These are phyloP conservation scores for Psittacara wagleri DNA, from an alignment of 2,113 vertebrate species.

Conservation along the genomic window DNA sequence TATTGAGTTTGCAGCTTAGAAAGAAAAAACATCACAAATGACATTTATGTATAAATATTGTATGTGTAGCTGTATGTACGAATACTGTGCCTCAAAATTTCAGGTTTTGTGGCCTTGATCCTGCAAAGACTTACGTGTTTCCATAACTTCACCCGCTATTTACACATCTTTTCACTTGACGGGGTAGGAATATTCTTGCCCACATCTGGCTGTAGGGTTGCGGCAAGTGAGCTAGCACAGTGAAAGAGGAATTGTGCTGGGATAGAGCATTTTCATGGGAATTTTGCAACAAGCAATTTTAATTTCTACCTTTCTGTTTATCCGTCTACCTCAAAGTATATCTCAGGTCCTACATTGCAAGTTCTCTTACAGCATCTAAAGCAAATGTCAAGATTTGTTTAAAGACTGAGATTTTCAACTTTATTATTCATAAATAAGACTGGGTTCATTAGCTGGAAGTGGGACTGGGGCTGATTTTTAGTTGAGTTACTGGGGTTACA, in stretches of 20 bases:
- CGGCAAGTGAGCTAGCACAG: background rate
- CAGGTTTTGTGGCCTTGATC: background rate
- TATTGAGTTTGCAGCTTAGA: background rate
- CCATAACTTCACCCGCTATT: background rate
- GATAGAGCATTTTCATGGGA: background rate
- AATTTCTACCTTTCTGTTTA: background rate
- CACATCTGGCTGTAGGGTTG: background rate
- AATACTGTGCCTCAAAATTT: background rate
- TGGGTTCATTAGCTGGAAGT: background rate
- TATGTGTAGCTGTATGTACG: background rate
- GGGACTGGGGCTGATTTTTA: background rate
- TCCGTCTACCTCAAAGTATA: background rate
- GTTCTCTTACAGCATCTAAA: background rate
- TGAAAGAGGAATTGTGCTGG: background rate
- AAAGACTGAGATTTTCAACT: background rate
- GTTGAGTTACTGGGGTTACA: background rate
- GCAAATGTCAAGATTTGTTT: background rate
- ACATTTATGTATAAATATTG: slow-evolving; percentile 6
- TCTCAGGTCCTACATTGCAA: background rate
- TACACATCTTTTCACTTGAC: background rate
- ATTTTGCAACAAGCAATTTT: background rate
- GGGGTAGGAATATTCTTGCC: background rate
- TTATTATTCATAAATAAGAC: background rate
- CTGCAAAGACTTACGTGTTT: background rate
- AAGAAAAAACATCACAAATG: background rate